Evolutionary conservation across 2,888 invertebrate genomes (phyloP), one percentile per base, ranked within the genome.

Genomic region (Scaptomyza reducta): DNA sequence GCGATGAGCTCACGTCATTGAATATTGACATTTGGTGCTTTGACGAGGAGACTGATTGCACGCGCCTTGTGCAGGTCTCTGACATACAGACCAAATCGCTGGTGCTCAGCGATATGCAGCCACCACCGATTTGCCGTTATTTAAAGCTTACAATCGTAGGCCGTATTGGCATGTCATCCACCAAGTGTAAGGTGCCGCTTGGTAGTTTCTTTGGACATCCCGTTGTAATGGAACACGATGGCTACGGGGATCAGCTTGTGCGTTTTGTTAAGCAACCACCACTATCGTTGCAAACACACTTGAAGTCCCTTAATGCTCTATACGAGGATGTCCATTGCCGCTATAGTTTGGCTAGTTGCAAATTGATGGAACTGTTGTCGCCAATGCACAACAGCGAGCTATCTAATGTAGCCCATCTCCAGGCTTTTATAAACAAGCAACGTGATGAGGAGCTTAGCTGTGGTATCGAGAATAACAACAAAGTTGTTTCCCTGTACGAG

Each of bases 201-300:
- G 98, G 98, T n/a, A 95, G 96, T 92, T 98, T 98, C 92, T 98
- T 97, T 90, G 98, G 98, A 0, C 97, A 98, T 91, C 94, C 97
- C 41, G 95, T 96, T 3, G 94, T 96, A 62, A 93, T 97, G 11
- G 94, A 95, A 16, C 95, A 95, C 68, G 94, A 94, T 72, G 90
- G 90, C 2, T 92, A 92, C 55, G 90, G 90, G 1, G 91, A 92
- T 79, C 86, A 90, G 49, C 58, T 91, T 46, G 66, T 89, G 61
- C 80, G 89, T 45, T 90, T 89, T 54, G 84, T 91, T 47, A 90
- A 86, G 35, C 89, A 89, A 29, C 89, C 90, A 13, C 54, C 79
- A 0, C 82, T 84, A 27, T 89, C 89, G 56, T 78, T 92, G 42
- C 88, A 89, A 77, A 92, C 93, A 27, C 95, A 95, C 87, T 92